These are phyloP conservation scores for Coronaproctus castanopsis DNA, from an alignment of 2,888 invertebrate genomes.

Conservation along the genomic window DNA sequence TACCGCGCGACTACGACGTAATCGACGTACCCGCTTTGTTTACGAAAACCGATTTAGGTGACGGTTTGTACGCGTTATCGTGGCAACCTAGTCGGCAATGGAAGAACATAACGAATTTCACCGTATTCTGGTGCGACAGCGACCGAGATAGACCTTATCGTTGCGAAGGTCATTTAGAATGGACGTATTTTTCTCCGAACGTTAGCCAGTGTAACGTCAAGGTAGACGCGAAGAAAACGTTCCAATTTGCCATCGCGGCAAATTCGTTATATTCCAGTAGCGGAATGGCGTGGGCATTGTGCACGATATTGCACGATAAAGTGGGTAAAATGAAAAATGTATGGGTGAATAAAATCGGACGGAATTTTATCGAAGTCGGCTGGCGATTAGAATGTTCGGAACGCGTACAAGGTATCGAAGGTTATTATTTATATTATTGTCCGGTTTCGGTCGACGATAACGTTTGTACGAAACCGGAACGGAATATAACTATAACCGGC, in stretches of 20 bases:
- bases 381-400: conserved; percentile 63
- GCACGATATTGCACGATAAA: conserved; percentile 37
- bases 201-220: conserved; percentile 35
- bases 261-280: conserved; percentile 48
- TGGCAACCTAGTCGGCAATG: conserved; percentile 39
- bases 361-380: conserved; percentile 38
- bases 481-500: neutral
- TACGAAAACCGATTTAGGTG: conserved; percentile 49
- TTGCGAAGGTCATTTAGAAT: conserved; percentile 40
- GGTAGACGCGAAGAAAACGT: conserved; percentile 36
- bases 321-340: conserved; percentile 37
- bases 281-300: conserved; percentile 69
- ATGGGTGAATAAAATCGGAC: conserved; percentile 31
- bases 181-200: conserved; percentile 33
- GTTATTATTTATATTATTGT: conserved; percentile 47
- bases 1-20: conserved; percentile 35
- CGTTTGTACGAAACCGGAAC: neutral
- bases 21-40: conserved; percentile 36
- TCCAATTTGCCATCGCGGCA: conserved; percentile 63
- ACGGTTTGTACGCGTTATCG: conserved; percentile 48
- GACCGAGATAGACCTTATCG: conserved; percentile 35
- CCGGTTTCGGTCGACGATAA: neutral
- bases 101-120: conserved; percentile 35
- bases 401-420: conserved; percentile 45
- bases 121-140: conserved; percentile 57